Conservation (phyloP, 2,113 vertebrate species). For the Python bivittatus region DNA sequence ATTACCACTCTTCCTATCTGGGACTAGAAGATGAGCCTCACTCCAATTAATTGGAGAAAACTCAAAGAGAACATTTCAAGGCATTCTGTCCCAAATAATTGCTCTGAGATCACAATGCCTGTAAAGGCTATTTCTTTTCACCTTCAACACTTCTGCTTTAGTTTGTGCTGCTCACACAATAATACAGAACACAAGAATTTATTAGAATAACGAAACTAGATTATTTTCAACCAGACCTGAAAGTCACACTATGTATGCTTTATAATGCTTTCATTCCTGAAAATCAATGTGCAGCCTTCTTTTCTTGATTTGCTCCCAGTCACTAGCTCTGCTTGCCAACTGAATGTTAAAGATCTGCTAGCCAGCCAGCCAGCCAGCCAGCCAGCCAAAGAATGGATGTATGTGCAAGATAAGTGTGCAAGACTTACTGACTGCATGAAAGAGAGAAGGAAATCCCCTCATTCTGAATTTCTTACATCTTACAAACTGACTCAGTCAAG, state of each 20-base stretch:
- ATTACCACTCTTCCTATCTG: not conserved
- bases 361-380: not conserved
- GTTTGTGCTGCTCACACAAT: not conserved
- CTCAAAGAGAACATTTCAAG: not conserved
- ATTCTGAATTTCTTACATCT: not conserved
- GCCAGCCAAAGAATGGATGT: not conserved
- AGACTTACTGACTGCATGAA: not conserved
- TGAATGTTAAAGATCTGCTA: not conserved
- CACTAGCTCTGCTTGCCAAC: not conserved
- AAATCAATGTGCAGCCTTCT: not conserved
- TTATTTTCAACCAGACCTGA: not conserved
- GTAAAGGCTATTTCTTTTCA: not conserved
- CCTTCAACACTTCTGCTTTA: not conserved
- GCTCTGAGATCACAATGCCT: fast-evolving
- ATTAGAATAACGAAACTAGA: not conserved
- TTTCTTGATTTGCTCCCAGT: not conserved
- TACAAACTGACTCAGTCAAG: not conserved
- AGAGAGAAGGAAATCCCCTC: not conserved
- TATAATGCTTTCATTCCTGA: not conserved
- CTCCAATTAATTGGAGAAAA: not conserved
- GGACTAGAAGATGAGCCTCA: not conserved
- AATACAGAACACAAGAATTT: not conserved
- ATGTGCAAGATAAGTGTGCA: not conserved
- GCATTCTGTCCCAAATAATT: not conserved
- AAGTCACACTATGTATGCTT: not conserved